Evolutionary conservation across 2,113 vertebrate species (phyloP).

Genomic region (Calidris pygmaea): DNA sequence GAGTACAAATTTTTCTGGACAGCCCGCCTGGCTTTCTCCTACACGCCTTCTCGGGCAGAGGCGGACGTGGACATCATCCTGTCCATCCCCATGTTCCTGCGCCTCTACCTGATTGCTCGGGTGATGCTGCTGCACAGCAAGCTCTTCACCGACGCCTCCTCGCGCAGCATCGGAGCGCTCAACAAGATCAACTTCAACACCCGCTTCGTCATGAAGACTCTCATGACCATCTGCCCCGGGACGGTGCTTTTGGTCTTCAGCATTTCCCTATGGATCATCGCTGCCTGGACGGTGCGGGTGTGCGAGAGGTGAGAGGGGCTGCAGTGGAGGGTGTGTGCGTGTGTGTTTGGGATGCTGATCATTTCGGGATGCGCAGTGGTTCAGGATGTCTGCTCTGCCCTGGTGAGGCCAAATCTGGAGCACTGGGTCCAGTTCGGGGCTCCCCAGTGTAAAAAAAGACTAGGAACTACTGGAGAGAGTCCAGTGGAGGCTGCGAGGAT

Average conservation of each 20-base stretch:
- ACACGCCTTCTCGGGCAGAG: constrained; percentile 89
- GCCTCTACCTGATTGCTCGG: constrained; percentile 96
- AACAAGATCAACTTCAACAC: constrained; percentile 99
- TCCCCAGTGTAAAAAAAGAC: not conserved
- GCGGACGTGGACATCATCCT: constrained; percentile 98
- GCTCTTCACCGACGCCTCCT: constrained; percentile 88
- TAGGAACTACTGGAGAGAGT: not conserved
- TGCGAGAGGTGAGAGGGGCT: constrained; percentile 87
- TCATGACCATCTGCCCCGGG: constrained; percentile 98
- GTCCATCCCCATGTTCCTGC: constrained; percentile 98
- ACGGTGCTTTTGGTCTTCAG: constrained; percentile 98
- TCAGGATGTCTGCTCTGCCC: not conserved
- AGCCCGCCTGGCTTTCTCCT: constrained; percentile 94
- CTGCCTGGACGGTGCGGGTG: constrained; percentile 96
- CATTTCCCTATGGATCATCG: constrained; percentile 99
- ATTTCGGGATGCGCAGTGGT: not conserved
- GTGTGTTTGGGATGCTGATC: too few species aligned
- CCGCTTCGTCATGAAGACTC: constrained; percentile 98
- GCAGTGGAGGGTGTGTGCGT: accelerated
- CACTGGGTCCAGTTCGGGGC: too few species aligned
- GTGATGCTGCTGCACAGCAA: constrained; percentile 99
- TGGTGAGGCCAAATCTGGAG: not conserved
- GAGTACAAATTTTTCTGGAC: constrained; percentile 98
- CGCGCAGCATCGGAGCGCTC: constrained; percentile 77
- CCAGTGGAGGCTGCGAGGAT: not conserved